These are phyloP conservation scores for Alentia gelatinosa DNA, from an alignment of 2,888 invertebrate genomes.

Conservation along the genomic window DNA sequence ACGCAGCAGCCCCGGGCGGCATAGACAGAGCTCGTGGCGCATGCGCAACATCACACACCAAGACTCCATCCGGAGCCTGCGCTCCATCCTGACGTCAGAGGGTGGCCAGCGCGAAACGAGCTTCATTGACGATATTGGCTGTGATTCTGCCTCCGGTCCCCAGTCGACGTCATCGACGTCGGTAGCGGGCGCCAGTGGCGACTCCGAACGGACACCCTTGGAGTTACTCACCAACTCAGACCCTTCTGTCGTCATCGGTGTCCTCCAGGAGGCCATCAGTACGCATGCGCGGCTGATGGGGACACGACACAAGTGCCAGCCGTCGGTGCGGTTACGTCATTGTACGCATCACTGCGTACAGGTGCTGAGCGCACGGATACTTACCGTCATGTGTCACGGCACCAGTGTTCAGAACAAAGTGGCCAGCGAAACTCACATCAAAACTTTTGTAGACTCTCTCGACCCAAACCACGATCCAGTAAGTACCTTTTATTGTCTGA, in stretches of 20 bases:
- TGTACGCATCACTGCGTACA: slow-evolving; percentile 85
- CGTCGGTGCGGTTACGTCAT: slow-evolving; percentile 84
- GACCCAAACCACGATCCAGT: slow-evolving; percentile 86
- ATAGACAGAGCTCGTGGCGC: slow-evolving; percentile 53
- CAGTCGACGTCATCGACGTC: not conserved
- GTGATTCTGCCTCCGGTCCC: not conserved
- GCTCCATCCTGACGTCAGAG: slow-evolving; percentile 51
- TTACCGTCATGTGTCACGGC: slow-evolving; percentile 84
- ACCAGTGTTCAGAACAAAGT: slow-evolving; percentile 83
- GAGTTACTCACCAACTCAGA: slow-evolving; percentile 78
- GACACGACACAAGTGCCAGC: slow-evolving; percentile 84
- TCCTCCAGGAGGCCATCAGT: slow-evolving; percentile 84
- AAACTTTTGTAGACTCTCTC: slow-evolving; percentile 84
- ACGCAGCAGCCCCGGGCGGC: slow-evolving; percentile 39
- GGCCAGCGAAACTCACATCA: slow-evolving; percentile 83
- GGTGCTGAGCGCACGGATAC: slow-evolving; percentile 84
- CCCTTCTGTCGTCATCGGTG: slow-evolving; percentile 83
- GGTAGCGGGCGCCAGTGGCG: not conserved
- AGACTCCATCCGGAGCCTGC: slow-evolving; percentile 56
- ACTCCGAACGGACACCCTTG: slow-evolving; percentile 70
- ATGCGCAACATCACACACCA: slow-evolving; percentile 51
- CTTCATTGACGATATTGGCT: slow-evolving; percentile 36
- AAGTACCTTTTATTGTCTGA: too few species aligned
- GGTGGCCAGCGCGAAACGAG: slow-evolving; percentile 24
- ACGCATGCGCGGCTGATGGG: slow-evolving; percentile 84